Conservation (phyloP, 2,888 invertebrate species). For the Adela reaumurella region DNA sequence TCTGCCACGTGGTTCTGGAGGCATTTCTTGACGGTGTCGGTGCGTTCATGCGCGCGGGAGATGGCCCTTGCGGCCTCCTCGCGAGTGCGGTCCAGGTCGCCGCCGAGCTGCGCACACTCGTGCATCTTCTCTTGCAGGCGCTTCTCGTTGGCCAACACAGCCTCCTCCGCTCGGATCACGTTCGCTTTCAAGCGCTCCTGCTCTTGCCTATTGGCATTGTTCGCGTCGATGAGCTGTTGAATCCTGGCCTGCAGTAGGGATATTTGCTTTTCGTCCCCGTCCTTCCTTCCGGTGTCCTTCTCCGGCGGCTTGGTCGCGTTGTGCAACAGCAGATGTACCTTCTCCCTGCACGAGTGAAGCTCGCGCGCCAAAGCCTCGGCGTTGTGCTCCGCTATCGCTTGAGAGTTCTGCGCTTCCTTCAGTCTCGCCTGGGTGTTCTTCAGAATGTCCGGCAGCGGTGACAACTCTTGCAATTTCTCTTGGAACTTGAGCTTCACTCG, state of each 20-base stretch:
- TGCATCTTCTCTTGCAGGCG: constrained; percentile 65
- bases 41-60: constrained; percentile 62
- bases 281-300: constrained; percentile 26
- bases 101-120: constrained; percentile 62
- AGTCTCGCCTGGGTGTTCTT: constrained; percentile 65
- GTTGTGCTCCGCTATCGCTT: constrained; percentile 62
- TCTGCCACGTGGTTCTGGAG: constrained; percentile 64
- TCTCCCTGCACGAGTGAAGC: constrained; percentile 59
- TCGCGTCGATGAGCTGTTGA: constrained; percentile 47
- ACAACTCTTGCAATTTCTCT: constrained; percentile 66
- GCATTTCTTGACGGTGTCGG: constrained; percentile 58
- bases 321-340: constrained; percentile 41
- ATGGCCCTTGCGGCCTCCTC: constrained; percentile 67
- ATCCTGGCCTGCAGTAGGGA: constrained; percentile 40
- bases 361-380: constrained; percentile 64
- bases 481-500: constrained; percentile 67
- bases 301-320: constrained; percentile 29
- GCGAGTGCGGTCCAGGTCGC: constrained; percentile 62
- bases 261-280: constrained; percentile 45
- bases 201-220: constrained; percentile 39
- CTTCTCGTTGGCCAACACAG: constrained; percentile 55
- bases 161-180: constrained; percentile 55
- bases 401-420: constrained; percentile 66
- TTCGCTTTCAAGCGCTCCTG: constrained; percentile 40
- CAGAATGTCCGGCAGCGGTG: constrained; percentile 65